Conservation (phyloP, 2,797 vertebrate genomes). For the Eulemur rubriventer region DNA sequence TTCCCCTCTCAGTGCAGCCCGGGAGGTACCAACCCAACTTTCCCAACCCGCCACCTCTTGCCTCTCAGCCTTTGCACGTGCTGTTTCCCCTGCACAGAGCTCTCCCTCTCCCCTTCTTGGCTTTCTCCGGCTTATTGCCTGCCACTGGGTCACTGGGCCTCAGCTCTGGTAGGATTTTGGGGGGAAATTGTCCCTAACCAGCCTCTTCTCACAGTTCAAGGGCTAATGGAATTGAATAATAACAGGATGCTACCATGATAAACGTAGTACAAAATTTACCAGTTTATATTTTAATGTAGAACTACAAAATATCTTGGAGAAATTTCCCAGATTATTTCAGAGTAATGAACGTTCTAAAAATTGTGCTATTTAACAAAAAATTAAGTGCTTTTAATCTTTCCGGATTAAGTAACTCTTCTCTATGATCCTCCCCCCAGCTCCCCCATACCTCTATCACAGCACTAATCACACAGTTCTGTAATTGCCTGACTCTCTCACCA, state of each 20-base stretch:
- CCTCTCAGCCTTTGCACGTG: background rate
- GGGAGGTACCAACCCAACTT: background rate
- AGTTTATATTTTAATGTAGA: conserved; percentile 30
- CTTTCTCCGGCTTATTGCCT: background rate
- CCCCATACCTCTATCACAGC: background rate
- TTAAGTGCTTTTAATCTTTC: background rate
- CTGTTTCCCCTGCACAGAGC: background rate
- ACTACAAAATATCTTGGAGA: background rate
- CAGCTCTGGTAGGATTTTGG: background rate
- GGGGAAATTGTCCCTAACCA: background rate
- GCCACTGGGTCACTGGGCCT: background rate
- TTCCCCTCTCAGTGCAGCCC: background rate
- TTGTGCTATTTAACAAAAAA: background rate
- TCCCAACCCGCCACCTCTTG: background rate
- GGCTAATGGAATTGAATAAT: conserved; percentile 29
- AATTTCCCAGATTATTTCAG: conserved; percentile 10
- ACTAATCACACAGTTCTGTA: background rate
- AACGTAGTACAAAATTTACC: background rate
- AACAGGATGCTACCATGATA: background rate
- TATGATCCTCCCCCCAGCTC: background rate
- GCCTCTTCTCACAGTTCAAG: background rate
- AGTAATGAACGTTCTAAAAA: background rate
- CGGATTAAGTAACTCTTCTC: background rate
- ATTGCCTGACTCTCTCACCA: background rate
- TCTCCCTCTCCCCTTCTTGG: background rate